Evolutionary conservation across 2,888 invertebrate genomes (phyloP), one percentile per base, ranked within the genome.

Genomic region (Choristoneura rosaceana): DNA sequence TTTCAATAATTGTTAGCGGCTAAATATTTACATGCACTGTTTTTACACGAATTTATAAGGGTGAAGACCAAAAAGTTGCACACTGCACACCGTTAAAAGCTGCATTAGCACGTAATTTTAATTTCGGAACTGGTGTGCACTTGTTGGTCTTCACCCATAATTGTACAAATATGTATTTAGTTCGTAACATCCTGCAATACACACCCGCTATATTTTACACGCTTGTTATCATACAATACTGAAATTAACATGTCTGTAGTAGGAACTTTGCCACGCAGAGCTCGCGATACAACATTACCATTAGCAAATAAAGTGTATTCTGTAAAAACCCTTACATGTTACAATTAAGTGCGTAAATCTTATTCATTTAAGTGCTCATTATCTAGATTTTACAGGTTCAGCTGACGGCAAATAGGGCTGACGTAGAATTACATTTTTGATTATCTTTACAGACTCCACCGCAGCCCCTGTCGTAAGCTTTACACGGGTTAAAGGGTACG

Each of bases 201-300:
- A 25, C 15, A 34, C 4, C 33, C 15, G 47, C 47, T 50, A 55
- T 17, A 34, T 50, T 50, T 63, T 63, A 63, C 47, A 45, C 62
- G 25, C 25, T 62, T n/a, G 50, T 47, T 64, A 64, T 62, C 62
- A 45, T 45, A 64, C 64, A 64, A 64, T 64, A 64, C 64, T 64
- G 64, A 41, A 41, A 50, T 62, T 45, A 67, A 67, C 66, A 71
- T 33, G 50, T 70, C 52, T 25, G 59, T 25, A 71, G 55, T 70
- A 70, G 58, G 41, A 62, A 62, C 67, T 63, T 33, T 34, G 41
- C 64, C 59, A 64, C 50, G 63, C 47, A 55, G 47, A 62, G 58
- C 38, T 65, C 52, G 60, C 65, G 33, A n/a, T 67, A 71, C 55
- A 61, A 60, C 25, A 25, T 25, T 25, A 25, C 38, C 58, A 41